Conservation (phyloP, 2,113 vertebrate genomes). For the Nannobrachium achirus region DNA sequence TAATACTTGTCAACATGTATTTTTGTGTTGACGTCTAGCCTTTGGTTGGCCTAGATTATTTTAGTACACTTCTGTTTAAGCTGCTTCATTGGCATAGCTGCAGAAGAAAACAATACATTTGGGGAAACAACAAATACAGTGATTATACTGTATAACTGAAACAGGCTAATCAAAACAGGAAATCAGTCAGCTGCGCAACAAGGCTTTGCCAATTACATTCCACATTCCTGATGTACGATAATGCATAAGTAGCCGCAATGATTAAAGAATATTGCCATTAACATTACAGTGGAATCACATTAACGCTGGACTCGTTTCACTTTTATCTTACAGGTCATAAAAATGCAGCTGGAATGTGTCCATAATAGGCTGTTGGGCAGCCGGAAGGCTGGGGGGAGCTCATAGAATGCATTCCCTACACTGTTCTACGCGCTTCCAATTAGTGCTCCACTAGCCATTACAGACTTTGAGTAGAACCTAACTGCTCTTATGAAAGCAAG, state of each 20-base stretch:
- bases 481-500: neutral
- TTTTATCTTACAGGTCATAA: conserved; percentile 49
- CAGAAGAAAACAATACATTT: conserved; percentile 43
- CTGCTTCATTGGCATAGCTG: conserved; percentile 42
- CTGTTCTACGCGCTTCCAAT: conserved; percentile 2
- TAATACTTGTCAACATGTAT: too few species aligned
- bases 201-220: neutral
- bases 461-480: neutral
- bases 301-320: conserved; percentile 32
- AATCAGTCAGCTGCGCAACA: conserved; percentile 24
- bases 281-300: conserved; percentile 27
- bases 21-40: too few species aligned
- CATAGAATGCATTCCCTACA: conserved; percentile 1
- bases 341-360: conserved; percentile 28
- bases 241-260: conserved; percentile 29
- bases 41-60: too few species aligned
- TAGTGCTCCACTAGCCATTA: neutral
- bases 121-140: conserved; percentile 39
- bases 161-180: conserved; percentile 36
- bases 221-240: conserved; percentile 20
- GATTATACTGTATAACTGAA: conserved; percentile 42
- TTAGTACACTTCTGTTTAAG: neutral
- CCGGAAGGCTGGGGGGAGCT: conserved; percentile 2
- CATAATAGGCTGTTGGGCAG: conserved; percentile 19
- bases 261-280: conserved; percentile 42